Base-by-base conservation (phyloP, 2,113 vertebrate species). In the Menidia beryllina region DNA sequence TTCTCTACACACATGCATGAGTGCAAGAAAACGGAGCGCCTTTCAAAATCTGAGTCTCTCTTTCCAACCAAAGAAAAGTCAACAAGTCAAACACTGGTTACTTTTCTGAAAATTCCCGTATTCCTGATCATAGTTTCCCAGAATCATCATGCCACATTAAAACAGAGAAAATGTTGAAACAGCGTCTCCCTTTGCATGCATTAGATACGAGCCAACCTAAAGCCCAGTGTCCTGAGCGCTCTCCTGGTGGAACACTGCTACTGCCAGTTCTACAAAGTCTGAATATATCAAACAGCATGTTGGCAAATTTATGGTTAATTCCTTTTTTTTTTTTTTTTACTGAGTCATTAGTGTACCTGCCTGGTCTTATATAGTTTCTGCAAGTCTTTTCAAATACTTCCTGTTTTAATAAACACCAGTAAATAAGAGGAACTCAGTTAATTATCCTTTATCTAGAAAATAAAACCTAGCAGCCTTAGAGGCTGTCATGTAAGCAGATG, bases 71-170 rank as follows among this genome's bases (percentile, higher is more conserved):
- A 86, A 87, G 78, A 84, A 90, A 89, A 83, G 82, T 86, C 84
- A 85, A 89, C 83, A 91, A 70, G 68, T 86, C 67, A 75, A 90
- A 90, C 88, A 91, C 83, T 87, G 88, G 79, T 82, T 27, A 63
- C 77, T 79, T 85, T 88, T 87, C 73, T 85, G 53, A 84, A 81
- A 77, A 75, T 88, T 91, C 86, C 88, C 71, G 83, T 79, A 88
- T 69, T 77, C 69, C 71, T 87, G 82, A 79, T 88, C 75, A 60
- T 70, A 52, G 79, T 81, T 91, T 90, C 86, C 88, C 84, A 86
- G 89, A 90, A 92, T 88, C 75, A 88, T 88, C 68, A 83, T 79
- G 84, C 87, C 83, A 82, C 87, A 90, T 88, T 89, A 91, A 92
- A 90, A 90, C 84, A 88, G 88, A 83, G 89, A 89, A 91, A 91